Percentiles rank a stretch among this genome's conserved stretches.
phyloP scores from a whole-genome alignment of 1,140 invertebrate genomes.

The Eriocheir sinensis region DNA sequence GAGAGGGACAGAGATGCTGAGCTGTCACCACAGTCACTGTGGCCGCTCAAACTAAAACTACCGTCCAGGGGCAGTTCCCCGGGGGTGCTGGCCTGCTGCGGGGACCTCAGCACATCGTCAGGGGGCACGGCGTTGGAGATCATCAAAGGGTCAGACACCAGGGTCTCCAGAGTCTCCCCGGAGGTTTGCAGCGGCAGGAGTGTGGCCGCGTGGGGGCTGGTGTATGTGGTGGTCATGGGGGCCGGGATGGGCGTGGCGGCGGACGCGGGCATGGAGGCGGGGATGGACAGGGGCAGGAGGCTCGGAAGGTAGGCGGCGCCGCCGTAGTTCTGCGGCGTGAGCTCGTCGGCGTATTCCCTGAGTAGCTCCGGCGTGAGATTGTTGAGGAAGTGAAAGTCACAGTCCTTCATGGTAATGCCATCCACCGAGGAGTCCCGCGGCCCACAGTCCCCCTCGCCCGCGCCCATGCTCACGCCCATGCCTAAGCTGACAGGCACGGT shows the following conservation, averaged over 20 bases:
- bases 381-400: constrained; percentile 73
- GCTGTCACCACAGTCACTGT: constrained; percentile 55
- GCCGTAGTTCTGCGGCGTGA: constrained; percentile 32
- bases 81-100: constrained; percentile 64
- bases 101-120: constrained; percentile 64
- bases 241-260: not conserved
- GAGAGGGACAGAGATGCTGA: constrained; percentile 58
- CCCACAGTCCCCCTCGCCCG: not conserved
- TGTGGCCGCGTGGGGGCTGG: not conserved
- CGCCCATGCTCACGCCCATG: not conserved
- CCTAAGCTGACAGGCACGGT: not conserved
- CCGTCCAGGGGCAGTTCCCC: constrained; percentile 65
- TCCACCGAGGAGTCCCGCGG: constrained; percentile 60
- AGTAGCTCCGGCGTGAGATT: constrained; percentile 77
- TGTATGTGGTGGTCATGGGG: not conserved
- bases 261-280: not conserved
- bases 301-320: constrained; percentile 2
- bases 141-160: constrained; percentile 61
- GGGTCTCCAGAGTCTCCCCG: constrained; percentile 62
- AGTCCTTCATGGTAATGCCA: constrained; percentile 75
- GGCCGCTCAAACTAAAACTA: constrained; percentile 65
- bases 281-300: not conserved
- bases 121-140: constrained; percentile 64
- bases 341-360: constrained; percentile 62
- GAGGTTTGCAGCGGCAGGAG: constrained; percentile 62